These are phyloP conservation scores for Melanotaenia boesemani DNA, from an alignment of 2,797 vertebrate genomes.

Conservation along the genomic window DNA sequence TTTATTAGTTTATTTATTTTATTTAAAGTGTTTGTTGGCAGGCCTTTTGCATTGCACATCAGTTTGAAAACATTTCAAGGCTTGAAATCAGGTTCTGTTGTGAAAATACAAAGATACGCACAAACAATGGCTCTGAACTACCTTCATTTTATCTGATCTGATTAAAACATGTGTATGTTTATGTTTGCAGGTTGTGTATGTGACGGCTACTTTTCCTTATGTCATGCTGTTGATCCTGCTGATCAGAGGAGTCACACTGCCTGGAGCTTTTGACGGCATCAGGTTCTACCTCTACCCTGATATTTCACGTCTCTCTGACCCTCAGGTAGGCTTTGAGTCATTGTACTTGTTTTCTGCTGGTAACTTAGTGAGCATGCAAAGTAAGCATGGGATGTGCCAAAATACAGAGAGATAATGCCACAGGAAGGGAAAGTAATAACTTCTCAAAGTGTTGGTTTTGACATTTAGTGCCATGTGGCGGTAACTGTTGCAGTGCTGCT, in stretches of 20 bases:
- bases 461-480: not conserved
- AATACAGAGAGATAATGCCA: not conserved
- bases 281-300: conserved; percentile 99
- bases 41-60: conserved; percentile 4
- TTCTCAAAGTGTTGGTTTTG: not conserved
- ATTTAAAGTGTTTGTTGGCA: conserved; percentile 1
- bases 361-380: not conserved
- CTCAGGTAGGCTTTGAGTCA: conserved; percentile 88
- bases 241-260: conserved; percentile 93
- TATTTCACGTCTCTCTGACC: conserved; percentile 90
- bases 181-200: conserved; percentile 90
- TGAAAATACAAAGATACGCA: not conserved
- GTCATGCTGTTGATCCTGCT: conserved; percentile 90
- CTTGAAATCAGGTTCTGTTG: conserved; percentile 4
- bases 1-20: not conserved
- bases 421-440: not conserved
- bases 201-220: conserved; percentile 92
- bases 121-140: not conserved
- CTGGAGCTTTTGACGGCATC: conserved; percentile 93
- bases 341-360: not conserved
- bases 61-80: not conserved
- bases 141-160: not conserved
- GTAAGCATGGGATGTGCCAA: not conserved
- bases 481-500: not conserved
- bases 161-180: conserved; percentile 22